Percentiles rank a stretch among this genome's conserved stretches.
Evolutionary conservation across 35 echinoderm and acorn worm genomes (phyloP).

Genomic region (Ptychodera flava): DNA sequence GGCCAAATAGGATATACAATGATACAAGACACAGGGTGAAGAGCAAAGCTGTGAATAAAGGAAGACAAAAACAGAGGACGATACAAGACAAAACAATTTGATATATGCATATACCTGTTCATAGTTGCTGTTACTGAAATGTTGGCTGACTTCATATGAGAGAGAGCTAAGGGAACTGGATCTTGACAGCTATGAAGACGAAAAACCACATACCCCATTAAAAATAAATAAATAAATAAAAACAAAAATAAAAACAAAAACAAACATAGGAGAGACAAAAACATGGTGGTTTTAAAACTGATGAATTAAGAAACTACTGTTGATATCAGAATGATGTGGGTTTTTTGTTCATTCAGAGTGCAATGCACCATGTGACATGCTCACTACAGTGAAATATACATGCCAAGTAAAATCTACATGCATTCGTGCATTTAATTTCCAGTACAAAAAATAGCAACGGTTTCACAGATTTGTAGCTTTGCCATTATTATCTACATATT

Average conservation of each 20-base stretch:
- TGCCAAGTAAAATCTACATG: too few species aligned
- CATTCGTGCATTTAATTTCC: too few species aligned
- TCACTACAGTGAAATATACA: too few species aligned
- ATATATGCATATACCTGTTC: neutral
- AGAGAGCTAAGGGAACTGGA: constrained; percentile 90
- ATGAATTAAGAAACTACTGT: neutral
- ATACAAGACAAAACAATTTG: neutral
- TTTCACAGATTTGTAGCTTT: too few species aligned
- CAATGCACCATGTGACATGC: too few species aligned
- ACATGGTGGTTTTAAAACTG: neutral
- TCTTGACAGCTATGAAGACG: constrained; percentile 66
- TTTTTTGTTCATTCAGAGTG: too few species aligned
- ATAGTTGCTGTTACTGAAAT: neutral
- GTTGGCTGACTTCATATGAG: constrained; percentile 86
- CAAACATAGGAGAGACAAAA: constrained; percentile 15
- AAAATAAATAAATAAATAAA: neutral
- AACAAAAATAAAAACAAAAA: neutral
- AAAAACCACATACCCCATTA: neutral
- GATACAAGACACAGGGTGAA: too few species aligned
- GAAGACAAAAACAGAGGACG: neutral
- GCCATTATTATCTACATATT: too few species aligned
- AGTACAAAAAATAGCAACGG: too few species aligned
- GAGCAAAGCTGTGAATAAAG: neutral
- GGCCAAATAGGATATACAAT: too few species aligned
- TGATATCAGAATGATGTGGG: too few species aligned